Evolutionary conservation across 2,113 vertebrate genomes (phyloP), one percentile per base, ranked within the genome.

Genomic region (Centropus bengalensis): DNA sequence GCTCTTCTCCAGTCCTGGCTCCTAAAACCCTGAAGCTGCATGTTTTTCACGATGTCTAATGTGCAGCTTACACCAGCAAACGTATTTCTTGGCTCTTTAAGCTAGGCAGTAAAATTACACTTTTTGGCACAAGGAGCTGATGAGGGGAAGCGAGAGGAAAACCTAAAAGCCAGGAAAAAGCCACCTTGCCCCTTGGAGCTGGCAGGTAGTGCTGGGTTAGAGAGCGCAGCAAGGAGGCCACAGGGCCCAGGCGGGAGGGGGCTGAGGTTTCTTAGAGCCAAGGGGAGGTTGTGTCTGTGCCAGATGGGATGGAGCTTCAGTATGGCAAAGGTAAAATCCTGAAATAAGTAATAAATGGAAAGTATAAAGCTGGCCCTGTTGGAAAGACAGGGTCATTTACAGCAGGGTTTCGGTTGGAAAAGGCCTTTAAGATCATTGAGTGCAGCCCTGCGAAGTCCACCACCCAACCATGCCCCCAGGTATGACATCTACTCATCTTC

Each of bases 21-120:
- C 80, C 93, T 36, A 69, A 82, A 93, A 8, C 59, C 90, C 95
- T 79, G 82, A 76, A 45, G 28, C 73, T 84, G 85, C 63, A 33
- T 86, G 89, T 94, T 96, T 84, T 94, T 89, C 69, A 82, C 24
- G 3, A 83, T 3, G 10, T 86, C 82, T 58, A 10, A 81, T 1
- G 66, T 88, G 7, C 73, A 40, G 83, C 92, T 82, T 58, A 44
- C 90, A 73, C 84, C 91, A 88, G 93, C 74, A 54, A 85, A 87
- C 80, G 64, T 70, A 30, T 89, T 85, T 94, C 91, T 96, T 95
- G 93, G 96, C 96, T 95, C 85, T 64, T 54, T 23, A 12, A 86
- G 54, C 16, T 71, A 47, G 64, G 83, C 96, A 94, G 91, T 97
- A 96, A 97, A 96, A 90, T 36, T 12, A 14, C 89, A 32, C 71